Evolutionary conservation across 2,113 vertebrate species (phyloP).

Genomic region (Myotis davidii): DNA sequence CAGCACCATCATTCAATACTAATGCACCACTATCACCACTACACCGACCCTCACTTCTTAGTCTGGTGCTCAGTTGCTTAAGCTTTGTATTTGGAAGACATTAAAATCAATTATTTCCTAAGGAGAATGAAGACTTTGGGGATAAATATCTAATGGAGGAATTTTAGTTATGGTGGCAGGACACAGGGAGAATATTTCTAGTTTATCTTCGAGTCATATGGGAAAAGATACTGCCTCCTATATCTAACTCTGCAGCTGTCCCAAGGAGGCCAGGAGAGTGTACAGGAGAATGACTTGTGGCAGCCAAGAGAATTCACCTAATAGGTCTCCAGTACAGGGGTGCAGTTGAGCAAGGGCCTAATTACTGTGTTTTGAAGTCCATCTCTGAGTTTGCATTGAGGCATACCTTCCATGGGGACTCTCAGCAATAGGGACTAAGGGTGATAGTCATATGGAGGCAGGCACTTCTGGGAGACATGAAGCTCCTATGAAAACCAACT

Average conservation of each 20-base stretch:
- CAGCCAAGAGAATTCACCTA: not conserved
- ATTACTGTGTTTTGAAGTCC: not conserved
- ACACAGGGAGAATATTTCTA: not conserved
- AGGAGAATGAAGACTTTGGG: not conserved
- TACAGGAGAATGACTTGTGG: not conserved
- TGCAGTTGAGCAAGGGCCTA: not conserved
- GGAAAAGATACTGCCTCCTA: not conserved
- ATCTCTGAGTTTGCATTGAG: not conserved
- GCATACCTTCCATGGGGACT: not conserved
- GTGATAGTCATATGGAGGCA: not conserved
- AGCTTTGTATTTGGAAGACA: not conserved
- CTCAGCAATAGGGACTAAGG: not conserved
- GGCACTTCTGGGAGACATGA: not conserved
- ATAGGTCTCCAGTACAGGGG: not conserved
- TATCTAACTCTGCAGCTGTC: not conserved
- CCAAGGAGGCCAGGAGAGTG: not conserved
- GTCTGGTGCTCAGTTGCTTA: not conserved
- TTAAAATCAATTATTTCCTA: constrained; percentile 2
- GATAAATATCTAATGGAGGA: not conserved
- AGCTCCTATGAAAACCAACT: not conserved
- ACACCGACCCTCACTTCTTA: not conserved
- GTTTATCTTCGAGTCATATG: not conserved
- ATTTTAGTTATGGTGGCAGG: not conserved
- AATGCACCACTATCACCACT: not conserved
- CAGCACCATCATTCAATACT: not conserved